Evolutionary conservation across 1,140 invertebrate genomes (phyloP).

Genomic region (Rhopalosiphum padi): DNA sequence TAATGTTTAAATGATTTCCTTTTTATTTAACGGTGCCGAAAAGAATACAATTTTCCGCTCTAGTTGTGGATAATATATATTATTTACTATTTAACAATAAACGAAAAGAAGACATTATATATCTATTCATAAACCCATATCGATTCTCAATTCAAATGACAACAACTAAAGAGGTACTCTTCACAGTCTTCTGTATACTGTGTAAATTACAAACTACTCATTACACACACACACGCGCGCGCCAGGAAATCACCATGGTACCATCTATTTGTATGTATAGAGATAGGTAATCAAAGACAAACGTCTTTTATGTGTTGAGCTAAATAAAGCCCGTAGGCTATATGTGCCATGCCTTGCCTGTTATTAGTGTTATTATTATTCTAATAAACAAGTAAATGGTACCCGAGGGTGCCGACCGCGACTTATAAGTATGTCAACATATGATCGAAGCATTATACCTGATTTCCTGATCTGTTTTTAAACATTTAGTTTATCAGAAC

Average conservation of each 20-base stretch:
- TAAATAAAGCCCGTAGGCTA: slow-evolving; percentile 7
- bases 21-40: background rate
- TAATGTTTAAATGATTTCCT: background rate
- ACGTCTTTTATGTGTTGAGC: background rate
- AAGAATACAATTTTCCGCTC: slow-evolving; percentile 31
- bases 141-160: slow-evolving; percentile 12
- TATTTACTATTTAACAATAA: background rate
- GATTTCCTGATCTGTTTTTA: slow-evolving; percentile 3
- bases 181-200: background rate
- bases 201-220: background rate
- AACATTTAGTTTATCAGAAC: background rate
- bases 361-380: slow-evolving; percentile 29
- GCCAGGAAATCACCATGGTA: background rate
- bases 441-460: background rate
- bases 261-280: background rate
- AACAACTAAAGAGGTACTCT: slow-evolving; percentile 19
- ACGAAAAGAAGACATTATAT: background rate
- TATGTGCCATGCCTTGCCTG: background rate
- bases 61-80: background rate
- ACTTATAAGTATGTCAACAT: slow-evolving; percentile 35
- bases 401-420: slow-evolving; percentile 23
- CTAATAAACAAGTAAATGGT: slow-evolving; percentile 12
- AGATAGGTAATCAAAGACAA: background rate
- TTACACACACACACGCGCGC: background rate
- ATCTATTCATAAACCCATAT: background rate